Evolutionary conservation across 2,113 vertebrate genomes (phyloP), one percentile per base, ranked within the genome.

Genomic region (Gobius niger): DNA sequence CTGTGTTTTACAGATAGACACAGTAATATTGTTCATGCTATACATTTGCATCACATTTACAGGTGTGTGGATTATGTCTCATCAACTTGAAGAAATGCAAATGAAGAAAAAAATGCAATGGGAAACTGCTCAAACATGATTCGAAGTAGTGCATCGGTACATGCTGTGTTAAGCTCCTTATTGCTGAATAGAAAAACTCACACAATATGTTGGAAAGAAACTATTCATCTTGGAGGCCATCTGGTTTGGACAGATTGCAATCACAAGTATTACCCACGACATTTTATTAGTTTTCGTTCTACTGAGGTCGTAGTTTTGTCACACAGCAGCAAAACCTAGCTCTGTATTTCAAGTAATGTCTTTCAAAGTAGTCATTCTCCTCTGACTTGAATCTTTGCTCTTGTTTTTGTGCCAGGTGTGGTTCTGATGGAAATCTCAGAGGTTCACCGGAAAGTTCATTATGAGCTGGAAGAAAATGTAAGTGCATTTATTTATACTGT

Each of bases 391-490:
- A 24, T 70, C 14, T 34, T 0, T 47, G 8, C 61, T 9, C 44
- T 65, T 0, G 52, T 65, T 13, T 60, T 82, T 86, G 42, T 85
- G 49, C 60, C 91, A 99, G 97, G 98, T 24, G 93, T 92, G 6
- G 96, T 97, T 69, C 94, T 98, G 62, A 89, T 94, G 83, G 97
- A 98, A 79, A 97, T 99, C 87, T 96, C 97, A 0, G 96, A 91
- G 66, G 93, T 94, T 11, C 95, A 99, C 84, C 95, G 94, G 89
- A 96, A 94, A 85, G 94, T 96, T 65, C 94, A 97, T 68, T 90
- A 96, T 40, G 96, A 93, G 68, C 87, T 96, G 63, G 96, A 98
- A 63, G 97, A 99, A 84, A 96, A 94, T 52, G 97, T 99, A 90
- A 87, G 97, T 95, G 57, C 7, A 52, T 44, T 9, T 71, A 44